Base-by-base conservation (phyloP, 2,888 invertebrate genomes). In the Hirtodrosophila cameraria region DNA sequence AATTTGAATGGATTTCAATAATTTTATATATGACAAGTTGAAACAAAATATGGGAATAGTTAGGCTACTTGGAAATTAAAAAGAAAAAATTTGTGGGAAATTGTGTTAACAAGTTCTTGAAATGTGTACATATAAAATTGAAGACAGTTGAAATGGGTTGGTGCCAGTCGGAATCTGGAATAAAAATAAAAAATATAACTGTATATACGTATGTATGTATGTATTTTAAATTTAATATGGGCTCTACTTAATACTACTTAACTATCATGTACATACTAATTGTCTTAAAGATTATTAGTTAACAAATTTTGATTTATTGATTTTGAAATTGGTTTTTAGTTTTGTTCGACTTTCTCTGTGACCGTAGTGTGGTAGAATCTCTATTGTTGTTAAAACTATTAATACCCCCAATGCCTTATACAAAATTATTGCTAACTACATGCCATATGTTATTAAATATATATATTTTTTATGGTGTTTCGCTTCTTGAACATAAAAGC, bases 401-500 rank as follows among this genome's bases (percentile, higher is more conserved):
- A 35, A 31, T 30, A 61, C 18, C 41, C 49, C 53, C 1, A 18
- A 65, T 39, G 46, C 59, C 46, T 45, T 30, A 41, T 36, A 49
- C 43, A 30, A 69, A 46, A 70, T 35, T 46, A 70, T 27, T 59
- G 60, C 74, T 54, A 67, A 54, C 43, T 39, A 62, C 62, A 61
- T 62, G 41, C 35, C 63, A 62, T 30, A 62, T 60, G 49, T 49
- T 73, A n/a, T 73, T 36, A 49, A 20, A 60, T 69, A 45, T 60
- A 67, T 69, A 45, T 60, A 67, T 67, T 60, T 67, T 69, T 73
- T 49, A 74, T 74, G 69, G 74, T 69, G 74, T 69, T 69, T 73
- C 69, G 74, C 69, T 67, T 66, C 46, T 45, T 52, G 16, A 25
- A 28, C 53, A 48, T 33, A 33, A 7, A 23, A 2, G n/a, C 53